Evolutionary conservation across 2,113 vertebrate genomes (phyloP), one percentile per base, ranked within the genome.

Genomic region (Engystomops pustulosus): DNA sequence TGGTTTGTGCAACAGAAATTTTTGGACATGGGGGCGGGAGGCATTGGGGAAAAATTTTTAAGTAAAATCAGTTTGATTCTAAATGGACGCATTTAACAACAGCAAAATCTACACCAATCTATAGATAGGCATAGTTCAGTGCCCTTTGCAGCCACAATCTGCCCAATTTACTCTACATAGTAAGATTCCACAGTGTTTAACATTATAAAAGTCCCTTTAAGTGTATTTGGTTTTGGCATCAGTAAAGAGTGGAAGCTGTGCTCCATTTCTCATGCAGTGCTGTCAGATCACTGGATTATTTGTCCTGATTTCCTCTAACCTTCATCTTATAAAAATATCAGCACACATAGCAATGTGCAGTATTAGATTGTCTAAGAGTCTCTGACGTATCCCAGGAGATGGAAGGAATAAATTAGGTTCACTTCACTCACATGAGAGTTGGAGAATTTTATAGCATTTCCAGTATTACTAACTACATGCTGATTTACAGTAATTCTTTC

Each of bases 401-500:
- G 60, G 81, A 81, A 60, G 75, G 86, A 81, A 74, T 87, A 87
- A 88, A 88, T 88, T 79, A 88, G 85, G 44, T 87, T 70, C 58
- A 70, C 30, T 65, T 88, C 25, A 3, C 83, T 83, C 0, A 11
- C 23, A 84, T 51, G 81, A 70, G 79, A 68, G 80, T 55, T 62
- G 76, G 71, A 49, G 47, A 80, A 38, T 80, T 85, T 81, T 85
- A 79, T 49, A 69, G 67, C 81, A 84, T 86, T 82, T 60, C 67
- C 68, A 85, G 70, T 80, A 23, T 85, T 32, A 15, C 68, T 79
- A 77, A 89, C 83, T 87, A 88, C 91, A 84, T 80, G 85, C 88
- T 89, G 87, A 88, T 91, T 91, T 90, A 91, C 88, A 92, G 88
- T 88, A 87, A 87, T 91, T 90, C 86, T 84, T 87, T 89, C 87